phyloP scores from a whole-genome alignment of 2,113 vertebrate species.

The Larimichthys crocea region DNA sequence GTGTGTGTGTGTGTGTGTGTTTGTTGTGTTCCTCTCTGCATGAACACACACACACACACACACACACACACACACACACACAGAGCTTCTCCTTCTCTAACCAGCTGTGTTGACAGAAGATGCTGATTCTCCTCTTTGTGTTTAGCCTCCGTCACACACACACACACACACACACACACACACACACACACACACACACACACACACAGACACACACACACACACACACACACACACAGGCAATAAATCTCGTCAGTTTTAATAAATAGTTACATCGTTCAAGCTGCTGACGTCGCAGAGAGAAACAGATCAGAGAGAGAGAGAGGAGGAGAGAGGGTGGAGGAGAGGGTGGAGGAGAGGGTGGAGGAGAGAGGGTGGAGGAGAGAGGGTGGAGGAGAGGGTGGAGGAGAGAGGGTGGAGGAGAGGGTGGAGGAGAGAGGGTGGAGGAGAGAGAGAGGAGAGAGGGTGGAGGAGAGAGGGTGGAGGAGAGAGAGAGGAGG shows the following conservation, averaged over 20 bases:
- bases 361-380: too few species aligned
- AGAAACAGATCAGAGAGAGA: slow-evolving; percentile 36
- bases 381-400: too few species aligned
- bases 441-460: too few species aligned
- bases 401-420: too few species aligned
- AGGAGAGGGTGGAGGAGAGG: too few species aligned
- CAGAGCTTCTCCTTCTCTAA: slow-evolving; percentile 36
- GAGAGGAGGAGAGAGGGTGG: too few species aligned
- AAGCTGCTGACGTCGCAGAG: slow-evolving; percentile 52
- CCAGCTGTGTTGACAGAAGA: slow-evolving; percentile 78
- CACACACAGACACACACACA: neutral
- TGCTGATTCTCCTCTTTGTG: slow-evolving; percentile 51
- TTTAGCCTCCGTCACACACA: neutral
- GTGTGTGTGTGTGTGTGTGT: neutral
- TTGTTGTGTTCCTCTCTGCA: neutral
- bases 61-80: neutral
- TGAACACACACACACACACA: neutral
- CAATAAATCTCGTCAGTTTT: slow-evolving; percentile 80
- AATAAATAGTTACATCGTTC: slow-evolving; percentile 81
- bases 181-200: slow-evolving; percentile 4
- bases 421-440: too few species aligned
- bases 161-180: slow-evolving; percentile 1
- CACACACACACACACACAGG: neutral
- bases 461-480: too few species aligned
- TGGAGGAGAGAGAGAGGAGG: too few species aligned